Evolutionary conservation across 2,888 invertebrate species (phyloP).

Genomic region (Mycalesis mineus): DNA sequence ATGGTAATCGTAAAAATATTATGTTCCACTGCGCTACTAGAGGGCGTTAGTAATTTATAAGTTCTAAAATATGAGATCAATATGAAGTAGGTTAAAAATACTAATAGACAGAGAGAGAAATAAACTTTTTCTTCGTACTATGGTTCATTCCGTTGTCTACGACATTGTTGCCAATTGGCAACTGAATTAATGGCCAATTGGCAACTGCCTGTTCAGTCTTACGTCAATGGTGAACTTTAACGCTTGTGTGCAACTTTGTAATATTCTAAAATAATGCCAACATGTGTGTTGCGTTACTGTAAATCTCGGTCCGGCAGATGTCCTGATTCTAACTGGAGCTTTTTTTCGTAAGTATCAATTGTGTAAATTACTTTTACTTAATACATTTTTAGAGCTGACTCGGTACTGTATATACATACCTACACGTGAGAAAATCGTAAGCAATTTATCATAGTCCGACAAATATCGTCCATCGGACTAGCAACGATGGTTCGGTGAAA

Average conservation of each 20-base stretch:
- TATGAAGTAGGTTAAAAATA: too few species aligned
- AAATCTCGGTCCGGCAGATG: constrained; percentile 3
- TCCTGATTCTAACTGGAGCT: constrained; percentile 3
- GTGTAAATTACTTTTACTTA: background rate
- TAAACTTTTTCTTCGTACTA: background rate
- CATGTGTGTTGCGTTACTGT: constrained; percentile 1
- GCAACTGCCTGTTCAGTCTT: background rate
- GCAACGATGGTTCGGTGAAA: too few species aligned
- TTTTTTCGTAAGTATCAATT: background rate
- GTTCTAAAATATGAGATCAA: background rate
- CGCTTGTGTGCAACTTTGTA: background rate
- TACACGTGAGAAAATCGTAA: too few species aligned
- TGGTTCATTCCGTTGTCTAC: background rate
- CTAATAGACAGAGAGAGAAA: background rate
- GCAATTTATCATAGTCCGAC: too few species aligned
- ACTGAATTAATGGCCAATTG: background rate
- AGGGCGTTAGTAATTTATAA: background rate
- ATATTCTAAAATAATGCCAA: background rate
- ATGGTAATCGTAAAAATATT: too few species aligned
- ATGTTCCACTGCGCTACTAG: background rate
- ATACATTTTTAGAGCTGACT: too few species aligned
- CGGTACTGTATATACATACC: too few species aligned
- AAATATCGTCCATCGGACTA: too few species aligned
- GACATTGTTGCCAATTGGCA: constrained; percentile 1
- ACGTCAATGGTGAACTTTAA: background rate